Evolutionary conservation across 2,113 vertebrate genomes (phyloP), one percentile per base, ranked within the genome.

Genomic region (Saccopteryx bilineata): DNA sequence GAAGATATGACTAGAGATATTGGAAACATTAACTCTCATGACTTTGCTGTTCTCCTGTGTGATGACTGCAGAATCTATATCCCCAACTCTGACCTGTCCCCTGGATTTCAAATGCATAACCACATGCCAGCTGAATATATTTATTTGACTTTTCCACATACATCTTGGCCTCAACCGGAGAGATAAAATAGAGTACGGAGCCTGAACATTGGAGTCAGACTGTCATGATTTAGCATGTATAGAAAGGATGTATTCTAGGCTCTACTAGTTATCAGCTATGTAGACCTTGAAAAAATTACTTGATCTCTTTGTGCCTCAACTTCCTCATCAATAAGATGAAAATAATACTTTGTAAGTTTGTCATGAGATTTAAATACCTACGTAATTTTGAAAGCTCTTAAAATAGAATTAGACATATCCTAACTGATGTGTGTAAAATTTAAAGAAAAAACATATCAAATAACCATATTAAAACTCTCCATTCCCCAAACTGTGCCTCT

Each of bases 381-480:
- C 2, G 9, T 65, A 82, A 82, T 74, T 65, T 28, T n/a, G 28
- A 88, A 82, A 89, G 33, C 28, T 66, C 48, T 26, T 88, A 74
- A 74, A 79, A 93, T 11, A 88, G 48, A 56, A 93, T 13, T 81
- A 10, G 92, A 81, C 13, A 88, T n/a, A 65, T 81, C 61, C 19
- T 72, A 72, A 54, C 18, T 88, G n/a, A 52, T 66, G 15, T 48
- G 48, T 86, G 26, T n/a, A 13, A 81, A 72, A 74, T 31, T 78
- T 19, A 69, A 69, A 69, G 19, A 74, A 74, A 93, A 93, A 52
- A 13, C 54, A 72, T 48, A 72, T 33, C 66, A 82, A 75, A 74
- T 58, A 74, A 82, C 50, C n/a, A 93, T 82, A 94, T 95, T 74
- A 33, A 74, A 94, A 91, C 72, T 81, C 82, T 74, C 58, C 58